Base-by-base conservation (phyloP, 2,888 invertebrate species). In the Dryadula phaetusa region DNA sequence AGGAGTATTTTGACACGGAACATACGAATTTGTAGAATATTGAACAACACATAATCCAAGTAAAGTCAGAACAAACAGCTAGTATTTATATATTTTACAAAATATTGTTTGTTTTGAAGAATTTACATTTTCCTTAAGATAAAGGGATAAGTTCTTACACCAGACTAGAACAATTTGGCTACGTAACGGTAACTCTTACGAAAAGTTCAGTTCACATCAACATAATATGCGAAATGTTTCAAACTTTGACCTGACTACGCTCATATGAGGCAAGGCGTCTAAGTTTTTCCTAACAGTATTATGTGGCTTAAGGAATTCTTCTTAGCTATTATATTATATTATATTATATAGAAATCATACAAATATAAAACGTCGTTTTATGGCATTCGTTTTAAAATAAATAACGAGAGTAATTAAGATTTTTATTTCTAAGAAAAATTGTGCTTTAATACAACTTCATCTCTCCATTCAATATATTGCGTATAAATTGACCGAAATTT, bases 121-220 rank as follows among this genome's bases (percentile, higher is more conserved):
- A 49, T 64, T 64, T 64, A 64, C 47, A 64, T 58, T 32, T 44
- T 60, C 40, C 18, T 37, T 46, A 47, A 25, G 28, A 58, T 47
- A 56, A 58, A 47, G 64, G 37, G 34, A 22, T 47, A 58, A 64
- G 47, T 64, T 64, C n/a, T 8, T 47, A 37, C 20, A 22, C 58
- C 40, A 64, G 34, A 64, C 58, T 58, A 49, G 34, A 64, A 64
- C 58, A 58, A 58, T 64, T 64, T 47, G 56, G 46, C 56, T 37
- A n/a, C 22, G 52, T 53, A 47, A 47, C 58, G 32, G 32, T 64
- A 64, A 42, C 64, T 42, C 40, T 22, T 49, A 12, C 40, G 20
- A 64, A 58, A 64, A 64, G 58, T 64, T 64, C 42, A 28, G 42
- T 34, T 49, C 40, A 49, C 60, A 65, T 60, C 60, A 65, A 65